Percentiles rank a stretch among this genome's conserved stretches.
Conservation (phyloP, 2,113 vertebrate genomes). For the Pelobates fuscus region DNA sequence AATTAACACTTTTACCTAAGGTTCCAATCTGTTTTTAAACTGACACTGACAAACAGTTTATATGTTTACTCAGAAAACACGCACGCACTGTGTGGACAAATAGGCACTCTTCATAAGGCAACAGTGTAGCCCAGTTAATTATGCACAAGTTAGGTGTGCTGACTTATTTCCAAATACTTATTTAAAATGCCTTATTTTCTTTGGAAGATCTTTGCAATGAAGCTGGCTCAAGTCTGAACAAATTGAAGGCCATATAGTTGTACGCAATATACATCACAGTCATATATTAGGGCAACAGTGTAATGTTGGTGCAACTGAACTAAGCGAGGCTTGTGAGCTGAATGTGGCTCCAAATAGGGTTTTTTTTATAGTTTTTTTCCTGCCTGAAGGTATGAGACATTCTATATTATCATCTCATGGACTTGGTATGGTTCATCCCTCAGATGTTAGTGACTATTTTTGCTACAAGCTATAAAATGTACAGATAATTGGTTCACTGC, state of each 20-base stretch:
- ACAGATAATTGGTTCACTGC: too few species aligned
- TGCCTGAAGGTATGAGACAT: too few species aligned
- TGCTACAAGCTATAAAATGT: too few species aligned
- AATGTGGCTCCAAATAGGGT: too few species aligned
- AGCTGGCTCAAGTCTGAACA: slow-evolving; percentile 55
- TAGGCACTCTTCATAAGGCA: slow-evolving; percentile 62
- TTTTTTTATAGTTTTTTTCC: too few species aligned
- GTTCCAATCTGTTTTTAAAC: slow-evolving; percentile 41
- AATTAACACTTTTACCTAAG: not conserved
- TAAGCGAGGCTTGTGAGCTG: too few species aligned
- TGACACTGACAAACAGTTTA: slow-evolving; percentile 20
- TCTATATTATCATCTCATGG: too few species aligned
- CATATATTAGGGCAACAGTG: not conserved
- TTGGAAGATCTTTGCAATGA: slow-evolving; percentile 62
- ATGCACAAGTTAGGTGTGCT: slow-evolving; percentile 62
- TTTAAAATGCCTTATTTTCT: slow-evolving; percentile 68
- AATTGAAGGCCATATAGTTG: not conserved
- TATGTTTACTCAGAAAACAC: slow-evolving; percentile 59
- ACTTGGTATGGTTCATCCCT: too few species aligned
- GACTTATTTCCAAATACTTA: slow-evolving; percentile 70
- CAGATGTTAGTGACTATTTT: too few species aligned
- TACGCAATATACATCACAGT: not conserved
- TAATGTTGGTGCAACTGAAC: not conserved
- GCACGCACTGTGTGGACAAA: slow-evolving; percentile 66
- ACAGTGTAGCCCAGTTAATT: slow-evolving; percentile 68